Evolutionary conservation across 2,888 invertebrate species (phyloP).

Genomic region (Xestoiulus laeticollis): DNA sequence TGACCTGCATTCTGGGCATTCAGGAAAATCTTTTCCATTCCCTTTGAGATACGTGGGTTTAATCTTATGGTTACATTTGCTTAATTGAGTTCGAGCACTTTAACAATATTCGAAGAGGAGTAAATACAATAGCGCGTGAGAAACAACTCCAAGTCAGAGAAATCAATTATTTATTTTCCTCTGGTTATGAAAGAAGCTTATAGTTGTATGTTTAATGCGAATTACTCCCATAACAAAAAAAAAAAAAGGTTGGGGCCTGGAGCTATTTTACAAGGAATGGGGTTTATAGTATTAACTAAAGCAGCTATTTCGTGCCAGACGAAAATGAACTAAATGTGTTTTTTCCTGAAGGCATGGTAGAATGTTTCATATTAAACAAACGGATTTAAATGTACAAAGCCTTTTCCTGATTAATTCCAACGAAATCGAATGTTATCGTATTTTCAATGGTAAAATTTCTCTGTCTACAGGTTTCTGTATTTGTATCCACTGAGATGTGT

Average conservation of each 20-base stretch:
- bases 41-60: neutral
- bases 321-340: neutral
- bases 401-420: neutral
- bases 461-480: neutral
- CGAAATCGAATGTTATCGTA: neutral
- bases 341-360: neutral
- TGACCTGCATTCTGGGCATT: neutral
- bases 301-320: neutral
- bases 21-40: no score
- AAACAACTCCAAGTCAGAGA: neutral
- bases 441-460: neutral
- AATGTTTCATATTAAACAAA: neutral
- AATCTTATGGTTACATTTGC: neutral
- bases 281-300: neutral
- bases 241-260: neutral
- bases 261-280: neutral
- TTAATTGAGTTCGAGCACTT: neutral
- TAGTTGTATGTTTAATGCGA: neutral
- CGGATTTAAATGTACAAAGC: neutral
- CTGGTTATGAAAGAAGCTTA: neutral
- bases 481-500: no score
- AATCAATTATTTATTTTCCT: slow-evolving; percentile 9
- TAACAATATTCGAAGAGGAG: neutral
- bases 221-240: neutral
- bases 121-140: neutral